Conservation (phyloP, 2,797 vertebrate genomes). For the Lophius americanus region DNA sequence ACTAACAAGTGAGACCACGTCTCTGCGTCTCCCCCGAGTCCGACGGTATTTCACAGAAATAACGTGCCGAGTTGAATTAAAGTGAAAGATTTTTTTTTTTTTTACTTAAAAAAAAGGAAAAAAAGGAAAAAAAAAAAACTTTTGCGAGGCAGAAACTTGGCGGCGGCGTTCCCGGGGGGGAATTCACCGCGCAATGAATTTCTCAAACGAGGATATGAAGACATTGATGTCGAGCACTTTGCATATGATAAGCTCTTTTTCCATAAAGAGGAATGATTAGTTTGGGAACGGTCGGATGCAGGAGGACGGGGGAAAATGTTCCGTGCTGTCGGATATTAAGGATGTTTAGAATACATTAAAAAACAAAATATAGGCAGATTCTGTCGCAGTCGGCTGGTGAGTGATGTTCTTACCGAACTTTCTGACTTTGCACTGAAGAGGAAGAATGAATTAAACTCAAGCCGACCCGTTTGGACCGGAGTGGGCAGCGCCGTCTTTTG, state of each 20-base stretch:
- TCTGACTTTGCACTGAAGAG: too few species aligned
- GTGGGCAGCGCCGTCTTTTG: slow-evolving; percentile 22
- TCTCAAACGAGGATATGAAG: slow-evolving; percentile 79
- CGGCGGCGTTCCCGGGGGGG: slow-evolving; percentile 76
- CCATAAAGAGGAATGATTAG: slow-evolving; percentile 76
- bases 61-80: slow-evolving; percentile 85
- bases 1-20: slow-evolving; percentile 84
- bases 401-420: slow-evolving; percentile 26
- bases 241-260: slow-evolving; percentile 77
- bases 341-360: slow-evolving; percentile 66
- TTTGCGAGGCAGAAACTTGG: slow-evolving; percentile 78
- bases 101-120: slow-evolving; percentile 31
- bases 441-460: slow-evolving; percentile 30
- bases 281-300: slow-evolving; percentile 68
- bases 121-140: slow-evolving; percentile 57
- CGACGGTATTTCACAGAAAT: slow-evolving; percentile 75
- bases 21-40: slow-evolving; percentile 79
- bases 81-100: slow-evolving; percentile 62
- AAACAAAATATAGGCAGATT: slow-evolving; percentile 38
- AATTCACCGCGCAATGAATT: slow-evolving; percentile 77
- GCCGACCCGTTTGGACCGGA: slow-evolving; percentile 64
- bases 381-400: slow-evolving; percentile 49
- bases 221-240: slow-evolving; percentile 78
- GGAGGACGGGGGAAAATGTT: slow-evolving; percentile 57
- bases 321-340: slow-evolving; percentile 63